Evolutionary conservation across 1,140 invertebrate species (phyloP).

Genomic region (Glomeris maerens): DNA sequence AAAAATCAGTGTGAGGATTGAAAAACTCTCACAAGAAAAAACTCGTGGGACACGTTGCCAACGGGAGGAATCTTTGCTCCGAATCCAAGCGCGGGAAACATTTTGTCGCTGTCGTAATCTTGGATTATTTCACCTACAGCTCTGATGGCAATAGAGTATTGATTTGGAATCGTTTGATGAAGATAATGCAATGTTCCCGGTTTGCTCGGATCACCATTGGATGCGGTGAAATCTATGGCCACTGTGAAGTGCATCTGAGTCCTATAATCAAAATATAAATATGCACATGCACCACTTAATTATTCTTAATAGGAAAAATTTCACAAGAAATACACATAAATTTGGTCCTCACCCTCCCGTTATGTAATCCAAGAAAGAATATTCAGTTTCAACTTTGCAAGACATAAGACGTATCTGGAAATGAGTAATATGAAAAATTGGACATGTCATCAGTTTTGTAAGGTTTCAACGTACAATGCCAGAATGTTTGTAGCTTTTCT

Average conservation of each 20-base stretch:
- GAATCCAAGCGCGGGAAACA: constrained; percentile 44
- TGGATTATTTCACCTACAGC: constrained; percentile 43
- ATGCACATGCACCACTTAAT: neutral
- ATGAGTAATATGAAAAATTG: too few species aligned
- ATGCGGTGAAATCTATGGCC: constrained; percentile 52
- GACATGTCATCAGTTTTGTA: neutral
- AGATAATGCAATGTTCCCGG: constrained; percentile 39
- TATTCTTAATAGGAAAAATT: neutral
- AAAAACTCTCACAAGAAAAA: too few species aligned
- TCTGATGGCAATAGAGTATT: constrained; percentile 39
- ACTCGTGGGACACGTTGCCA: constrained; percentile 35
- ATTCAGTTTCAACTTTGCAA: constrained; percentile 10
- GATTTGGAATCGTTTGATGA: constrained; percentile 30
- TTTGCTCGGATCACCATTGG: constrained; percentile 42
- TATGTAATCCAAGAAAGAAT: constrained; percentile 44
- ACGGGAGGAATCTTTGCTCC: constrained; percentile 39
- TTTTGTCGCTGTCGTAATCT: constrained; percentile 39
- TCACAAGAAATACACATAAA: too few species aligned
- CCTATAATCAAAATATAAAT: constrained; percentile 21
- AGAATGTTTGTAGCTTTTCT: constrained; percentile 34
- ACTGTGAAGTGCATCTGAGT: constrained; percentile 45
- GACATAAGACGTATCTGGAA: neutral
- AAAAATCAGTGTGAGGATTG: too few species aligned
- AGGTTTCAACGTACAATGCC: constrained; percentile 20
- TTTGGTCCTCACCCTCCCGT: constrained; percentile 39